phyloP scores from a whole-genome alignment of 1,140 invertebrate genomes.

The Mamestra configurata region DNA sequence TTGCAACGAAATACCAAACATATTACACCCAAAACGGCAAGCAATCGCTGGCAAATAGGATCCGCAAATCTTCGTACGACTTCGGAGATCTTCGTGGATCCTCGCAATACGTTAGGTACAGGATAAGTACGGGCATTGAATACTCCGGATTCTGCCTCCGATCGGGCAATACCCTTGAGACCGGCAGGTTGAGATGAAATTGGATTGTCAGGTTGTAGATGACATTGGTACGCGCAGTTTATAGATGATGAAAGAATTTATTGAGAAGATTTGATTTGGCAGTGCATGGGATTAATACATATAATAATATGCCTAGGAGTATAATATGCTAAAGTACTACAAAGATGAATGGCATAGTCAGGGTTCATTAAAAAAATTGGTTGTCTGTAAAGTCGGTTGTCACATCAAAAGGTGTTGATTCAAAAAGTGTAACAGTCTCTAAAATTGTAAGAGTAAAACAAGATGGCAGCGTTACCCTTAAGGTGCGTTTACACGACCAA shows the following conservation, averaged over 20 bases:
- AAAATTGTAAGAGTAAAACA: too few species aligned
- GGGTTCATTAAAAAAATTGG: too few species aligned
- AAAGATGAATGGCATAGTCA: too few species aligned
- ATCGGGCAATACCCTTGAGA: conserved; percentile 18
- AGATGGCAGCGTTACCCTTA: too few species aligned
- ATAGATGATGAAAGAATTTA: conserved; percentile 8
- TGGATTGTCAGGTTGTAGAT: conserved; percentile 37
- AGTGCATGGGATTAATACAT: neutral
- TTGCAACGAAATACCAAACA: neutral
- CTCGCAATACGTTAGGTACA: conserved; percentile 21
- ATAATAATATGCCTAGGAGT: neutral
- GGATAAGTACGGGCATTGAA: conserved; percentile 14
- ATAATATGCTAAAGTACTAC: too few species aligned
- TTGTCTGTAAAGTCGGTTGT: too few species aligned
- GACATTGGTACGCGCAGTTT: neutral
- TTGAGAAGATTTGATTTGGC: conserved; percentile 2
- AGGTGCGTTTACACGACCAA: too few species aligned
- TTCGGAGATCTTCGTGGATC: neutral
- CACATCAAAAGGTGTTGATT: too few species aligned
- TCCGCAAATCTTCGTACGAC: conserved; percentile 6
- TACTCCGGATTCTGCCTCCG: conserved; percentile 4
- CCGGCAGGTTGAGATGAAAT: conserved; percentile 18
- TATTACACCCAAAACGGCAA: neutral
- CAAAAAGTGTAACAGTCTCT: too few species aligned
- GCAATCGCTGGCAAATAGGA: conserved; percentile 4